Conservation (phyloP, 2,888 invertebrate species). For the Yponomeuta plumbellus region DNA sequence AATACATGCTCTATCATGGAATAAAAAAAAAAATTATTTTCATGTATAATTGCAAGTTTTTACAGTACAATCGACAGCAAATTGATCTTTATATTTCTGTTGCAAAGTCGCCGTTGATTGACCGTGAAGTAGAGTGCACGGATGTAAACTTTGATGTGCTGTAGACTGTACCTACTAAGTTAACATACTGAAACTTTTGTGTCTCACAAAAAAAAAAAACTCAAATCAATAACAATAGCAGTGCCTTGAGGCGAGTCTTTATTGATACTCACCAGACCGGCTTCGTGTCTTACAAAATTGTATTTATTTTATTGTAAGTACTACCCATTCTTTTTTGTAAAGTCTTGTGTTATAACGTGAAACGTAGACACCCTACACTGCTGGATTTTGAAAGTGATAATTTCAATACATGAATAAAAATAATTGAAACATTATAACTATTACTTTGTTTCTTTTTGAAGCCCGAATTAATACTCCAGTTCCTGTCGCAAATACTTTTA, state of each 20-base stretch:
- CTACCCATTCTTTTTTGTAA: slow-evolving; percentile 35
- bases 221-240: slow-evolving; percentile 35
- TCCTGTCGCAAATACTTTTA: no score
- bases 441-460: slow-evolving; percentile 31
- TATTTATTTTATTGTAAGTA: slow-evolving; percentile 28
- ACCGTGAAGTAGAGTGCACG: no score
- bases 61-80: no score
- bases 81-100: no score
- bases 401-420: slow-evolving; percentile 65
- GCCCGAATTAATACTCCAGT: not conserved
- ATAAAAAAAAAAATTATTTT: no score
- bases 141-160: no score
- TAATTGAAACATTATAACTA: slow-evolving; percentile 47
- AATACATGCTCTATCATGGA: no score
- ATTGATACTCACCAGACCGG: slow-evolving; percentile 47
- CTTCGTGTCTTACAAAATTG: slow-evolving; percentile 28
- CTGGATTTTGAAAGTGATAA: slow-evolving; percentile 71
- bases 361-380: slow-evolving; percentile 72
- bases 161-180: no score
- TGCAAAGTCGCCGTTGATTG: no score
- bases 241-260: slow-evolving; percentile 68
- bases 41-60: no score
- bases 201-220: not conserved
- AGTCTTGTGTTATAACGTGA: slow-evolving; percentile 66
- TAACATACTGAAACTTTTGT: not conserved